Evolutionary conservation across 2,797 vertebrate genomes (phyloP).

Genomic region (Podarcis siculus): DNA sequence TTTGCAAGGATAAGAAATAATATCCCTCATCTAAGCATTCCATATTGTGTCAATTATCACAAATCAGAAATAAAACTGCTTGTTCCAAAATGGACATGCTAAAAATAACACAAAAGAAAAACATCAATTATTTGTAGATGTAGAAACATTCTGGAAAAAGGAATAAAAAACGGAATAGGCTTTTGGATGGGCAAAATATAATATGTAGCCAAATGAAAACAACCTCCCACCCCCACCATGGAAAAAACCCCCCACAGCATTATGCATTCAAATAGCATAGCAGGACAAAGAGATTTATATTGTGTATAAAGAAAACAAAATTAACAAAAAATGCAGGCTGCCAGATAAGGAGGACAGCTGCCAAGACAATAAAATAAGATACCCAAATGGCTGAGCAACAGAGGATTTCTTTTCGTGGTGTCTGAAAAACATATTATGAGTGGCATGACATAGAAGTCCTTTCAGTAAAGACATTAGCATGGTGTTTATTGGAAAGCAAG

Average conservation of each 20-base stretch:
- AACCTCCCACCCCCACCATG: background rate
- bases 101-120: constrained; percentile 20
- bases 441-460: constrained; percentile 26
- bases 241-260: background rate
- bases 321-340: constrained; percentile 44
- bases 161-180: constrained; percentile 13
- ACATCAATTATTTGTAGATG: constrained; percentile 10
- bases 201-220: constrained; percentile 21
- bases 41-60: background rate
- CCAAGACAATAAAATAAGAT: constrained; percentile 44
- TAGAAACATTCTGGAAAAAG: constrained; percentile 10
- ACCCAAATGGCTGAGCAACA: constrained; percentile 38
- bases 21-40: background rate
- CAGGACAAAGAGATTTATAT: constrained; percentile 37
- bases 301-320: constrained; percentile 38
- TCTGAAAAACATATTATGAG: constrained; percentile 33
- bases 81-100: background rate
- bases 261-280: constrained; percentile 9
- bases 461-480: constrained; percentile 32
- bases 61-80: background rate
- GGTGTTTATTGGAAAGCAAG: constrained; percentile 46
- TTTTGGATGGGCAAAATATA: background rate
- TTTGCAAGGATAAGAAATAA: constrained; percentile 1
- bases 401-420: constrained; percentile 37
- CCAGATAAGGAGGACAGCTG: constrained; percentile 50